Evolutionary conservation across 2,797 vertebrate species (phyloP), one percentile per base, ranked within the genome.

Genomic region (Taeniopygia guttata): DNA sequence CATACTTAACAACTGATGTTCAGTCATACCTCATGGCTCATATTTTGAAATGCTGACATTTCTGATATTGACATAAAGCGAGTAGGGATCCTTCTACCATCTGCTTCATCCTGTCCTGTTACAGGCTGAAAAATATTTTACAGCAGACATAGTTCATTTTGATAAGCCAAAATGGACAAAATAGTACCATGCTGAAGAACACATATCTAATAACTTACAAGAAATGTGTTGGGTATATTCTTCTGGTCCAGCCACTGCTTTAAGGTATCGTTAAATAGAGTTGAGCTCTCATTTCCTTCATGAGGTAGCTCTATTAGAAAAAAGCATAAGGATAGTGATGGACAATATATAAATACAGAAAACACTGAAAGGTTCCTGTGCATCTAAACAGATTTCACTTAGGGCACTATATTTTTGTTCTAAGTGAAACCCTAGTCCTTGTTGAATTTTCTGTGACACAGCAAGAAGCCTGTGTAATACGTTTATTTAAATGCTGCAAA

Each of bases 1-100:
- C 34, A 54, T 66, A 83, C 38, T 91, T 89, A 74, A 74, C 4
- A 94, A 52, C 20, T 81, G 43, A 84, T 46, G 43, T 59, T 72
- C 36, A 88, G 22, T 75, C 93, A 69, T 97, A 97, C 97, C 97
- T 98, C 97, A 38, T 96, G 95, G 84, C 97, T 97, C 96, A 96
- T 89, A 58, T 89, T 93, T 62, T 74, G 92, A 95, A 96, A 97
- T 4, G 90, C 87, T 43, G 93, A 43, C 94, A 96, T 96, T 93
- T 73, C 87, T 21, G 97, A 95, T 82, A 97, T 75, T 27, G 96
- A 97, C 93, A 96, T 95, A 32, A 94, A 81, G 29, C 78, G 97
- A 85, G 95, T 92, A 69, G 51, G 60, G 55, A 93, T 88, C 60
- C 69, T 92, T 11, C 78, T 79, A n/a, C 95, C 96, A 0, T 95